These are phyloP conservation scores for Chrysomela aeneicollis DNA, from an alignment of 2,888 invertebrate species.

Conservation along the genomic window DNA sequence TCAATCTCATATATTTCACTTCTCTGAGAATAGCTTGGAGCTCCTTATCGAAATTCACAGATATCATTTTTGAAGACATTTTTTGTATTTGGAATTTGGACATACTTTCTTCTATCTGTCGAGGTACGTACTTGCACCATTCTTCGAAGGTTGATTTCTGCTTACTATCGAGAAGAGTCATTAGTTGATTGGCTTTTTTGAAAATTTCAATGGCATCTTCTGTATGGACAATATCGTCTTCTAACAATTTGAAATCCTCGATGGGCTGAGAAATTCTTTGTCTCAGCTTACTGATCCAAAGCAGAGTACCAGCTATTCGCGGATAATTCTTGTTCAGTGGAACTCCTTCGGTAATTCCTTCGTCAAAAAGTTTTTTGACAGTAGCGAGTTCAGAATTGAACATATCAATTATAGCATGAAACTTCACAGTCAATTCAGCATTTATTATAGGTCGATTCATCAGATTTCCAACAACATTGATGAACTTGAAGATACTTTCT, in stretches of 20 bases:
- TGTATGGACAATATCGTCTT: slow-evolving; percentile 69
- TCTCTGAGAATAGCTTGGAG: slow-evolving; percentile 80
- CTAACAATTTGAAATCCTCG: slow-evolving; percentile 69
- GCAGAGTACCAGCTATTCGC: slow-evolving; percentile 73
- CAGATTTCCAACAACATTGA: slow-evolving; percentile 67
- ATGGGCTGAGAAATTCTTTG: slow-evolving; percentile 68
- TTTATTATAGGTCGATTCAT: slow-evolving; percentile 79
- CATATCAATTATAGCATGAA: slow-evolving; percentile 69
- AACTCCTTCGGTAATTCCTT: slow-evolving; percentile 64
- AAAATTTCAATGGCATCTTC: slow-evolving; percentile 66
- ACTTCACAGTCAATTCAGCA: slow-evolving; percentile 73
- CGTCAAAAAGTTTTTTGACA: slow-evolving; percentile 71
- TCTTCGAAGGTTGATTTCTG: slow-evolving; percentile 70
- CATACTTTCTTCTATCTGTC: slow-evolving; percentile 70
- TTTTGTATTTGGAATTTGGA: slow-evolving; percentile 69
- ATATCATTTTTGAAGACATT: slow-evolving; percentile 61
- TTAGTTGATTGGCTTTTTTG: slow-evolving; percentile 73
- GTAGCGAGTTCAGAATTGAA: slow-evolving; percentile 72
- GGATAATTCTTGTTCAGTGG: slow-evolving; percentile 76
- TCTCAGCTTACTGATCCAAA: slow-evolving; percentile 75
- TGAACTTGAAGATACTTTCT: slow-evolving; percentile 69
- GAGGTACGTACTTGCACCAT: slow-evolving; percentile 75
- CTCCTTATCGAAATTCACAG: slow-evolving; percentile 74
- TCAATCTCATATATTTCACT: slow-evolving; percentile 69
- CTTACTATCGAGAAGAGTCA: slow-evolving; percentile 69